These are phyloP conservation scores for Tribolium freemani DNA, from an alignment of 2,888 invertebrate species.

Conservation along the genomic window DNA sequence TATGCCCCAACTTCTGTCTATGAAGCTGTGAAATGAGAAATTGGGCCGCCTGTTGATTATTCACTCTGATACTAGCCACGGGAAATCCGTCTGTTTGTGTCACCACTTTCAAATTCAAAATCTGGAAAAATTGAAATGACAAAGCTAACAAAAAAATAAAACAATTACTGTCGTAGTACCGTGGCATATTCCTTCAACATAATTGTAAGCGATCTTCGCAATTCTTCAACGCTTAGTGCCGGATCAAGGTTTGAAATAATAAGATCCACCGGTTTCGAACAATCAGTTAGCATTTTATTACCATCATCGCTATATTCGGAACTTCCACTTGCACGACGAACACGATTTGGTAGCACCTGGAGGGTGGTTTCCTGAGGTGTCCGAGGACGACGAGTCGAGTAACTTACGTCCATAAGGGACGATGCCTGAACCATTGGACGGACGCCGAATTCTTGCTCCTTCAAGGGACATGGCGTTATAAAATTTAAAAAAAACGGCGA, in stretches of 20 bases:
- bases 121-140: slow-evolving; percentile 61
- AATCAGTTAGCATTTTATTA: slow-evolving; percentile 16
- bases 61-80: slow-evolving; percentile 80
- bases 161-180: slow-evolving; percentile 65
- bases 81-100: slow-evolving; percentile 78
- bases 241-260: slow-evolving; percentile 81
- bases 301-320: slow-evolving; percentile 57
- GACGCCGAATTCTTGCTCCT: not conserved
- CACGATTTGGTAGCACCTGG: slow-evolving; percentile 22
- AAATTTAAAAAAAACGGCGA: not conserved
- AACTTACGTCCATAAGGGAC: slow-evolving; percentile 8
- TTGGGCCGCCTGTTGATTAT: slow-evolving; percentile 75
- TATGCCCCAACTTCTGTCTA: slow-evolving; percentile 84
- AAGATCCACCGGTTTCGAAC: slow-evolving; percentile 67
- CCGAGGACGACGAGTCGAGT: slow-evolving; percentile 25
- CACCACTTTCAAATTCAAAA: slow-evolving; percentile 74
- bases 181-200: slow-evolving; percentile 77
- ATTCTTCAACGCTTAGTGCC: slow-evolving; percentile 76
- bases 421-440: not conserved
- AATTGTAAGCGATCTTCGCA: slow-evolving; percentile 74
- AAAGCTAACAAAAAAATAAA: slow-evolving; percentile 9
- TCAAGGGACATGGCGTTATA: not conserved
- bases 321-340: slow-evolving; percentile 54
- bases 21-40: slow-evolving; percentile 87
- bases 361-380: slow-evolving; percentile 27